Evolutionary conservation across 2,888 invertebrate species (phyloP).

Genomic region (Junonia oenone): DNA sequence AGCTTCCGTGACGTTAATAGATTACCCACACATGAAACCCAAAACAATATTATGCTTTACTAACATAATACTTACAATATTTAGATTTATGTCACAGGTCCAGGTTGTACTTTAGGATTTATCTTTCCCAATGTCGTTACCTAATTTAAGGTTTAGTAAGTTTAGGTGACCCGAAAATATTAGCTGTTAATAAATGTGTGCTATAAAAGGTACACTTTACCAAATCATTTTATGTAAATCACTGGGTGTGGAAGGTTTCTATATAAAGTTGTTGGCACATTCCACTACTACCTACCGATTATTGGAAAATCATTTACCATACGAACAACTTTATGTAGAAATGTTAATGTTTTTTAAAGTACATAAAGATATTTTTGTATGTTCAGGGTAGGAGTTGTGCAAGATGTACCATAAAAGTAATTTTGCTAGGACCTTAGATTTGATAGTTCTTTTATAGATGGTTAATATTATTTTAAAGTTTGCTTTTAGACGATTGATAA

Average conservation of each 20-base stretch:
- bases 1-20: conserved; percentile 64
- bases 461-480: conserved; percentile 72
- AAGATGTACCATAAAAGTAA: conserved; percentile 68
- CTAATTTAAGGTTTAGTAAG: conserved; percentile 67
- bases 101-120: conserved; percentile 72
- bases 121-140: conserved; percentile 66
- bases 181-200: conserved; percentile 69
- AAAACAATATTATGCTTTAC: conserved; percentile 59
- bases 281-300: conserved; percentile 20
- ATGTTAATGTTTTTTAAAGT: conserved; percentile 60
- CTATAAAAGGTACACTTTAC: conserved; percentile 59
- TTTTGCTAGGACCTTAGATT: conserved; percentile 72
- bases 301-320: conserved; percentile 8
- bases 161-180: conserved; percentile 58
- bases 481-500: conserved; percentile 74
- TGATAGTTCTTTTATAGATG: conserved; percentile 74
- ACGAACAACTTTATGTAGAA: conserved; percentile 48
- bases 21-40: conserved; percentile 47
- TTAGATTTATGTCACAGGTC: conserved; percentile 68
- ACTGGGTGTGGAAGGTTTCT: conserved; percentile 43
- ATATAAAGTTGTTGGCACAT: conserved; percentile 46
- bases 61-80: conserved; percentile 45
- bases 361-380: conserved; percentile 78
- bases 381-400: conserved; percentile 64
- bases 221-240: conserved; percentile 51